These are phyloP conservation scores for Symphodus melops DNA, from an alignment of 2,113 vertebrate species.

Conservation along the genomic window DNA sequence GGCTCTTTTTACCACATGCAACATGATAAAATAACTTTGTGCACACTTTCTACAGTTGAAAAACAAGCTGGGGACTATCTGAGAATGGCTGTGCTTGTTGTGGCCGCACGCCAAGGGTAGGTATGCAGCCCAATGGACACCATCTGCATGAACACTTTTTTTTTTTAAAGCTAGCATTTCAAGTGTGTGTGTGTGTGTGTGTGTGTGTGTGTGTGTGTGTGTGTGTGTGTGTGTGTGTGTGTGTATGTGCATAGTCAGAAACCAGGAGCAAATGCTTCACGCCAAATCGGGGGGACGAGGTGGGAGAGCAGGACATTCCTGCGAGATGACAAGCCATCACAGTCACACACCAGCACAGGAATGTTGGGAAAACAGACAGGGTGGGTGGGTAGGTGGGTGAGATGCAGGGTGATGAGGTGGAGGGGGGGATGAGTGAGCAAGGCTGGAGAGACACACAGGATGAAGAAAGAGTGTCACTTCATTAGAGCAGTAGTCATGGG, in stretches of 20 bases:
- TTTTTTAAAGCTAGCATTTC: constrained; percentile 73
- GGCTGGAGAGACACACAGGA: constrained; percentile 31
- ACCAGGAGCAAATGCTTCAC: constrained; percentile 81
- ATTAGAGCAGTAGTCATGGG: constrained; percentile 76
- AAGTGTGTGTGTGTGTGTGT: constrained; percentile 43
- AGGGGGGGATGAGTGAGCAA: constrained; percentile 55
- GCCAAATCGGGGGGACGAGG: constrained; percentile 81
- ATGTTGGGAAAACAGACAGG: constrained; percentile 81
- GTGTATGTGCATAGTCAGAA: constrained; percentile 71
- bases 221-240: constrained; percentile 48
- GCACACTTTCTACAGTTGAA: constrained; percentile 74
- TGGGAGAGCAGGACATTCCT: constrained; percentile 86
- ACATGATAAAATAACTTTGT: constrained; percentile 79
- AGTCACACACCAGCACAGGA: constrained; percentile 86
- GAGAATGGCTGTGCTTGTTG: constrained; percentile 82
- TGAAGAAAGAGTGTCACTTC: constrained; percentile 78
- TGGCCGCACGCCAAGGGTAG: constrained; percentile 81
- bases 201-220: constrained; percentile 27
- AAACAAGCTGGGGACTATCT: constrained; percentile 82
- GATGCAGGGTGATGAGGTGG: constrained; percentile 45
- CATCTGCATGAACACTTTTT: constrained; percentile 83
- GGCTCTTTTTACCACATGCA: constrained; percentile 66
- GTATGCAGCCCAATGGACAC: constrained; percentile 85
- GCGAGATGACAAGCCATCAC: constrained; percentile 85
- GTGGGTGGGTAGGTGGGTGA: constrained; percentile 65